Percentiles rank a stretch among this genome's conserved stretches.
Evolutionary conservation across 2,797 vertebrate genomes (phyloP).

Genomic region (Tokudaia muenninki): DNA sequence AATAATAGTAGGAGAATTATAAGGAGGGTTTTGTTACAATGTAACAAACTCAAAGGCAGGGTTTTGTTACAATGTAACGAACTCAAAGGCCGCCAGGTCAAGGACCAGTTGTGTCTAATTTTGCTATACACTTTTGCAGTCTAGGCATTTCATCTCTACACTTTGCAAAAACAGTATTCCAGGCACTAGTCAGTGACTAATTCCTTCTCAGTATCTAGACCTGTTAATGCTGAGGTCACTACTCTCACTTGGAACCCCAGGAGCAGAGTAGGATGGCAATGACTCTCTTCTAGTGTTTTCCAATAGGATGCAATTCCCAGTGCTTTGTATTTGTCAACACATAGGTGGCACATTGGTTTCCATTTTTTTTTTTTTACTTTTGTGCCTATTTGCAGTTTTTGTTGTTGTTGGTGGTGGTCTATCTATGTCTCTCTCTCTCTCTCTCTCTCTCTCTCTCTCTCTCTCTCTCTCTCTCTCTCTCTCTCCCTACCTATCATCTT

Average conservation of each 20-base stretch:
- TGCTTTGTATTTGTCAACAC: neutral
- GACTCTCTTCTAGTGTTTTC: neutral
- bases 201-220: constrained; percentile 26
- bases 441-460: neutral
- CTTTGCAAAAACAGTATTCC: neutral
- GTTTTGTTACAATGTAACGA: neutral
- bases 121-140: neutral
- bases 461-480: neutral
- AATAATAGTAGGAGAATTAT: neutral
- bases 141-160: neutral
- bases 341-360: neutral
- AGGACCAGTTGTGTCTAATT: neutral
- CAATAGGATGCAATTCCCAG: neutral
- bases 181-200: neutral
- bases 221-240: neutral
- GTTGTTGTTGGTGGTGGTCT: neutral
- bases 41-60: neutral
- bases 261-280: neutral
- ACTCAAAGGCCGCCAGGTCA: neutral
- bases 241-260: neutral
- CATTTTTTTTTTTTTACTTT: neutral
- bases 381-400: neutral
- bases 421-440: neutral
- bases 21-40: neutral
- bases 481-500: neutral